A percentile compares a stretch with the other conserved stretches of the same genome.
Conservation (phyloP, 2,888 invertebrate genomes). For the Drosophila colorata region DNA sequence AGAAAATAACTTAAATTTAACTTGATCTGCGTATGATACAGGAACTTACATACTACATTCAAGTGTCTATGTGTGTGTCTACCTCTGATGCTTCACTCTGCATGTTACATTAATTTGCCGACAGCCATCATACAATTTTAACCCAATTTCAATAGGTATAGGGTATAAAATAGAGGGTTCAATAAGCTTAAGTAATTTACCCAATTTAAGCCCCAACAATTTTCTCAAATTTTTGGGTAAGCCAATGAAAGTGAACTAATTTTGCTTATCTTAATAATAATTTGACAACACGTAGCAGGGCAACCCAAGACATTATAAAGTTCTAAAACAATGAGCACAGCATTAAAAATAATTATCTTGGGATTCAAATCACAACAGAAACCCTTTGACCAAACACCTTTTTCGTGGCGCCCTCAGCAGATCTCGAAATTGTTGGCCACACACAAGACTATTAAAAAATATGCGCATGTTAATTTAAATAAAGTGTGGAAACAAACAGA, state of each 20-base stretch:
- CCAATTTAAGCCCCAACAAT: background rate
- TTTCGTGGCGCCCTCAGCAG: constrained; percentile 5
- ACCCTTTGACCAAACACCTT: constrained; percentile 29
- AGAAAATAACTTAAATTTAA: too few relatives aligned
- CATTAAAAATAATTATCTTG: constrained; percentile 68
- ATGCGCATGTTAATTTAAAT: constrained; percentile 77
- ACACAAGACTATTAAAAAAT: constrained; percentile 64
- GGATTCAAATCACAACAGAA: constrained; percentile 38
- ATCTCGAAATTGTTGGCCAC: constrained; percentile 15
- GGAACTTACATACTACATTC: too few relatives aligned
- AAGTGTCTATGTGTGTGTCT: too few relatives aligned
- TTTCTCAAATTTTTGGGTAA: constrained; percentile 7
- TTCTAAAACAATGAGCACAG: constrained; percentile 68
- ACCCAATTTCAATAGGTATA: too few relatives aligned
- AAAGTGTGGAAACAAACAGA: constrained; percentile 64
- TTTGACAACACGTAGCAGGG: constrained; percentile 30
- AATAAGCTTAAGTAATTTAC: background rate
- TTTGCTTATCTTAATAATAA: constrained; percentile 49
- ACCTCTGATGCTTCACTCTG: too few relatives aligned
- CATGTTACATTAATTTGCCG: too few relatives aligned
- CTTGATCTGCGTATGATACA: too few relatives aligned
- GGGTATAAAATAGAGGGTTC: background rate
- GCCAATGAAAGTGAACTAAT: constrained; percentile 34
- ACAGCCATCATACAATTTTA: too few relatives aligned
- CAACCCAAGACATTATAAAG: constrained; percentile 48